Base-by-base conservation (phyloP, 2,888 invertebrate species). In the Prenolepis imparis region DNA sequence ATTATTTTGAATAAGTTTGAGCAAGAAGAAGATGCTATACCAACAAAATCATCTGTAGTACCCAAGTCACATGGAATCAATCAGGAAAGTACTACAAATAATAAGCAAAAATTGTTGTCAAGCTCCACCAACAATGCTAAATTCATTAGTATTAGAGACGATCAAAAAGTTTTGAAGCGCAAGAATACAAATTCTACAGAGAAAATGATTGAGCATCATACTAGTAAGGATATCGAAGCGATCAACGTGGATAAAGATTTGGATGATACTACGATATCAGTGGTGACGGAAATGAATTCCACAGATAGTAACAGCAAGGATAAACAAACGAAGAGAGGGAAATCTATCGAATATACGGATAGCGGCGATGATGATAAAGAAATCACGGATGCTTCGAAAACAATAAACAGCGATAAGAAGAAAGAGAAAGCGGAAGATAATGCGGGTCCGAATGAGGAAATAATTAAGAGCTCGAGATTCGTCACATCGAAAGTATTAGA, bases 381-480 rank as follows among this genome's bases (percentile, higher is more conserved):
- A 12, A 36, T 11, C 44, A 70, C 73, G 63, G 73, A 80, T 32
- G 28, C 84, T 5, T 63, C 61, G 9, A 81, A 78, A 66, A 66
- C 75, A 12, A 28, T 39, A 21, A 52, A 21, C 11, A 82, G 57
- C 15, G 82, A 73, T 44, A 72, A 86, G 39, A 75, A 44, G n/a
- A n/a, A n/a, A n/a, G n/a, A n/a, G n/a, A 4, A 24, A 72, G 8
- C 70, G 28, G 15, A 67, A 15, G 24, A 6, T 28, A 73, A 41
- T 0, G 28, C 32, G 4, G 44, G 44, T 48, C 66, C 55, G 57
- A 83, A 32, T 12, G 90, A 90, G 8, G 89, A 87, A 52, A 84
- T 89, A 74, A 85, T 91, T 44, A 93, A 93, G 87, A 94, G 90
- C 88, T 92, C 93, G 55, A 91, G 94, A 84, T 94, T 95, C 72